These are phyloP conservation scores for Sebastes cheni DNA, from an alignment of 2,797 vertebrate species.

Conservation along the genomic window DNA sequence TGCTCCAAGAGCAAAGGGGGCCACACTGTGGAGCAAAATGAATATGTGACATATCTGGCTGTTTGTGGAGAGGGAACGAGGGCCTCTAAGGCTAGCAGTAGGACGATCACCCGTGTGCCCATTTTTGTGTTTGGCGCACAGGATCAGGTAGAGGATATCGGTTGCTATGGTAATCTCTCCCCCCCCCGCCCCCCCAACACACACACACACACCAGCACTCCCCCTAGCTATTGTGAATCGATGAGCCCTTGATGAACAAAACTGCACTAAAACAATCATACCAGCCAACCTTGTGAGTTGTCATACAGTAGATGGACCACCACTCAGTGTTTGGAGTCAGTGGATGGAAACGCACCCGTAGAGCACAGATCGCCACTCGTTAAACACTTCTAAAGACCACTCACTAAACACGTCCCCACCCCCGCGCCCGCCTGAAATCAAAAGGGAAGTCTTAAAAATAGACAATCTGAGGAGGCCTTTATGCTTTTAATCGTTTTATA, in stretches of 20 bases:
- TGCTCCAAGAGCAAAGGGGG: constrained; percentile 80
- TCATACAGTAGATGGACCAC: constrained; percentile 28
- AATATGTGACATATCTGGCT: constrained; percentile 81
- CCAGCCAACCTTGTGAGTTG: constrained; percentile 65
- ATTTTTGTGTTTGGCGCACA: constrained; percentile 27
- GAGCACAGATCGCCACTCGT: constrained; percentile 51
- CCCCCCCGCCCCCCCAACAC: background rate
- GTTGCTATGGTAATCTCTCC: constrained; percentile 37
- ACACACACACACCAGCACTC: constrained; percentile 60
- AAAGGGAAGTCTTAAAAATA: constrained; percentile 80
- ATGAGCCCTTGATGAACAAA: constrained; percentile 73
- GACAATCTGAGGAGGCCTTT: constrained; percentile 81
- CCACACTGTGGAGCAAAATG: constrained; percentile 84
- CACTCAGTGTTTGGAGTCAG: constrained; percentile 31
- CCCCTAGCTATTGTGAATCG: constrained; percentile 46
- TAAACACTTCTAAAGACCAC: constrained; percentile 33
- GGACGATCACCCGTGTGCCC: constrained; percentile 45
- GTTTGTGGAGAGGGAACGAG: constrained; percentile 40
- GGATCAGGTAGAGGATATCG: constrained; percentile 27
- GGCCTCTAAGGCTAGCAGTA: constrained; percentile 46
- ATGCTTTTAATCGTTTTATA: constrained; percentile 58
- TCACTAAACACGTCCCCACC: constrained; percentile 31
- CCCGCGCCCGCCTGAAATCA: constrained; percentile 56
- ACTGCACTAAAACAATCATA: constrained; percentile 79
- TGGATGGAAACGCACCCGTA: constrained; percentile 30